These are phyloP conservation scores for Drosophila falleni DNA, from an alignment of 2,888 invertebrate genomes.

Conservation along the genomic window DNA sequence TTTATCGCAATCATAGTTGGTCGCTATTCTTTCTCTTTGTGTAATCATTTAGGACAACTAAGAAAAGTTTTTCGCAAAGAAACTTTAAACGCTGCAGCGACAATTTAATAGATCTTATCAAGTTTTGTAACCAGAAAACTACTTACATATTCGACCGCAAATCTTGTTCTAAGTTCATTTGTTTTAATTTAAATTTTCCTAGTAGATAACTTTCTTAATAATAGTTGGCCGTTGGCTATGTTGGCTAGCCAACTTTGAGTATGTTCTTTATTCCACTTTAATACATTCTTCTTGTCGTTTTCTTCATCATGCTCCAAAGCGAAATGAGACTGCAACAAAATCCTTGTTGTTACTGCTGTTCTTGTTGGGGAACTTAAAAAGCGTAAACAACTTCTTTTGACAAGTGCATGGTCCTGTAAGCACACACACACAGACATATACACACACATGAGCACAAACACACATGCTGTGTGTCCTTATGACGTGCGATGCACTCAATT, in stretches of 20 bases:
- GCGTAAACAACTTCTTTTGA: conserved; percentile 66
- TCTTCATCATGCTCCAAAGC: conserved; percentile 1
- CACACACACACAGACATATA: conserved; percentile 13
- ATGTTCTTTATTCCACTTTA: not conserved
- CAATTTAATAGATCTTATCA: conserved; percentile 26
- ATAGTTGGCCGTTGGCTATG: conserved; percentile 19
- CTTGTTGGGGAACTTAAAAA: conserved; percentile 52
- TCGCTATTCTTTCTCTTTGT: not conserved
- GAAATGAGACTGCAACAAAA: conserved; percentile 29
- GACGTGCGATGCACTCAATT: conserved; percentile 37
- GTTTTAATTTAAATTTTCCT: conserved; percentile 37
- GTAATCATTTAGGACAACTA: not conserved
- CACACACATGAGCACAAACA: conserved; percentile 1
- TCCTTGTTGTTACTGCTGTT: conserved; percentile 24
- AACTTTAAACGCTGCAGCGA: conserved; percentile 1
- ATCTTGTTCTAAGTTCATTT: conserved; percentile 35
- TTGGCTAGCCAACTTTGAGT: not conserved
- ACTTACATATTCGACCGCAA: conserved; percentile 24
- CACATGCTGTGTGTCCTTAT: conserved; percentile 12
- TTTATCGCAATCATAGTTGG: not conserved
- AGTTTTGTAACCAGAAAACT: conserved; percentile 12
- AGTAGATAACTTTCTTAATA: conserved; percentile 35
- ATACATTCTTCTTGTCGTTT: conserved; percentile 3
- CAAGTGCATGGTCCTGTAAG: conserved; percentile 38
- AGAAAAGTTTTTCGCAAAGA: conserved; percentile 1